Conservation (phyloP, 1,140 invertebrate genomes). For the Cydia strobilella region DNA sequence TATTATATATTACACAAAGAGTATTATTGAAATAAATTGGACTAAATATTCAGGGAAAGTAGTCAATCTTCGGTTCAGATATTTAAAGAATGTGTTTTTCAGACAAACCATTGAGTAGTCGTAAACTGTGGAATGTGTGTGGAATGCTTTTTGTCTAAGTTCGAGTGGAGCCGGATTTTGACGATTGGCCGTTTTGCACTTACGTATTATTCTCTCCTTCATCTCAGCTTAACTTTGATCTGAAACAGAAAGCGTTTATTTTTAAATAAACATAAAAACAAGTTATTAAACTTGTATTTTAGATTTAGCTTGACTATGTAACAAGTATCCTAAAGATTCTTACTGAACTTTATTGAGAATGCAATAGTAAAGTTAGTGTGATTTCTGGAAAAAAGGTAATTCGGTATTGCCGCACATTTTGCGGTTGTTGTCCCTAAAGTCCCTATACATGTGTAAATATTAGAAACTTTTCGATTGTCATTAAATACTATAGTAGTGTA, state of each 20-base stretch:
- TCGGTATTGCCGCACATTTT: no score
- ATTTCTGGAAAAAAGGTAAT: no score
- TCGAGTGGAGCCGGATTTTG: conserved; percentile 22
- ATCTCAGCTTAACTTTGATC: conserved; percentile 57
- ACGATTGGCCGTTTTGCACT: conserved; percentile 38
- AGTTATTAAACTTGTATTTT: not conserved
- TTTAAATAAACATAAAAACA: conserved; percentile 29
- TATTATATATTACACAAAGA: not conserved
- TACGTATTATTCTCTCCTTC: conserved; percentile 59
- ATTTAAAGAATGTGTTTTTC: conserved; percentile 30
- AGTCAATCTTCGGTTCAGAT: conserved; percentile 31
- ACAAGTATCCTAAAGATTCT: no score
- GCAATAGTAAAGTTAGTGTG: no score
- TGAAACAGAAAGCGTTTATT: conserved; percentile 46
- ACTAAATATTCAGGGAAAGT: not conserved
- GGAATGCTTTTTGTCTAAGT: conserved; percentile 38
- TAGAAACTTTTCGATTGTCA: no score
- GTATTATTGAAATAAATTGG: not conserved
- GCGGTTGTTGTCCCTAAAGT: no score
- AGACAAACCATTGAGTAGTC: conserved; percentile 37
- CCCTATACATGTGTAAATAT: no score
- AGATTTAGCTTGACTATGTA: not conserved
- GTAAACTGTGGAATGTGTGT: conserved; percentile 35
- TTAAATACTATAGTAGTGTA: no score
- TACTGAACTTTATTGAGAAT: no score